Evolutionary conservation across 2,888 invertebrate species (phyloP), one percentile per base, ranked within the genome.

Genomic region (Erannis defoliaria): DNA sequence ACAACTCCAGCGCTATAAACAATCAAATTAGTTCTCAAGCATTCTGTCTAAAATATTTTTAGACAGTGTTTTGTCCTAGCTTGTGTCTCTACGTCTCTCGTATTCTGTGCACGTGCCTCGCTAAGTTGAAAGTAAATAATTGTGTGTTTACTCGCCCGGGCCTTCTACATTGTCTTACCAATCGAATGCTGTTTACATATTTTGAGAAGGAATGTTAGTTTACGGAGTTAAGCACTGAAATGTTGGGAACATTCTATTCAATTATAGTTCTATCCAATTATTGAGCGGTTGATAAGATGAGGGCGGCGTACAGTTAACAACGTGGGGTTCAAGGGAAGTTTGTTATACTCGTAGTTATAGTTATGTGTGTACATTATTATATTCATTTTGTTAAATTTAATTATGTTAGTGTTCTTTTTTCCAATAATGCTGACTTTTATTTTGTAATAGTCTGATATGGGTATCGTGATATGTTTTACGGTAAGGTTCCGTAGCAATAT

Each of bases 121-220:
- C 46, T 61, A 61, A 61, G 55, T 50, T 54, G 55, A 50, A 55
- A 61, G 60, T 55, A 61, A 61, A 61, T 55, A 61, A 43, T 38
- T 5, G 43, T 26, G 21, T 55, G 60, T 61, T 55, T 55, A 50
- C 55, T 12, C 21, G 23, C 23, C 14, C 19, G 50, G 60, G 40
- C 48, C 45, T 54, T 12, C 21, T 35, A 43, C 37, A 50, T 60
- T 60, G 38, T 55, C 55, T 45, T 55, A 50, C 37, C 60, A 50
- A 61, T 61, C 55, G 43, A 50, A 50, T 38, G 37, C 9, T 53
- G 58, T 53, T 58, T 58, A 58, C 58, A 53, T 58, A 40, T 46
- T 58, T 53, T 51, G 45, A 54, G 48, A 14, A 6, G 46, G 31
- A 49, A 29, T 54, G 60, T 54, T 60, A 23, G 60, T 43, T 43